Percentiles rank a stretch among this genome's conserved stretches.
phyloP scores from a whole-genome alignment of 2,888 invertebrate genomes.

The Nomada lathburiana region DNA sequence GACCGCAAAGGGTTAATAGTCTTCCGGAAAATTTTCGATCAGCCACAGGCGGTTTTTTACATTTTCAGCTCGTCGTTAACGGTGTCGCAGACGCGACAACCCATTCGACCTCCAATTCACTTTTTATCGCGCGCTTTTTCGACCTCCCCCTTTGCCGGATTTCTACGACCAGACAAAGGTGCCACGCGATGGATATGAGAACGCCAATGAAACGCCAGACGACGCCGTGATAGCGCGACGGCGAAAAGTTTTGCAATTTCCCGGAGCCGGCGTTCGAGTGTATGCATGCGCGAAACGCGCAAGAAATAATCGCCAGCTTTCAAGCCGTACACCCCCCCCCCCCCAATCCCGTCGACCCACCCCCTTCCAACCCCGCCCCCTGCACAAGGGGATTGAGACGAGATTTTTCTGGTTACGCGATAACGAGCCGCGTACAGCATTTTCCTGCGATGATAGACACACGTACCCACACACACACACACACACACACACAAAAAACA shows the following conservation, averaged over 20 bases:
- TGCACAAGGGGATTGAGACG: neutral
- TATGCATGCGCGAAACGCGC: conserved; percentile 14
- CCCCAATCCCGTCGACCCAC: too few relatives aligned
- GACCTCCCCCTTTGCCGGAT: neutral
- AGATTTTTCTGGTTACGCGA: conserved; percentile 24
- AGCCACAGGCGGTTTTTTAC: too few relatives aligned
- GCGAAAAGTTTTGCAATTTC: conserved; percentile 16
- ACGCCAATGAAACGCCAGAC: conserved; percentile 22
- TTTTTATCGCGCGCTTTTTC: too few relatives aligned
- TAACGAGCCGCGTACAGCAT: conserved; percentile 19
- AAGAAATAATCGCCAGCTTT: conserved; percentile 13
- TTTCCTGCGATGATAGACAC: conserved; percentile 1
- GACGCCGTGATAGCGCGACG: neutral
- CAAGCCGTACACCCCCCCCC: too few relatives aligned
- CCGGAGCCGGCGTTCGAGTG: conserved; percentile 19
- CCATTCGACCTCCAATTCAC: too few relatives aligned
- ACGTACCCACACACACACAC: neutral
- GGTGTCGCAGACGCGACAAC: too few relatives aligned
- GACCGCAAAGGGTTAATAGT: too few relatives aligned
- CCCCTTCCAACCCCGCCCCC: too few relatives aligned
- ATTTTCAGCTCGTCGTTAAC: too few relatives aligned
- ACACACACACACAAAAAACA: neutral
- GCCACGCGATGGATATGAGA: conserved; percentile 6
- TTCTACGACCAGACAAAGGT: neutral
- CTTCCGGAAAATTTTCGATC: too few relatives aligned